These are phyloP conservation scores for Pipistrellus nathusii DNA, from an alignment of 2,797 vertebrate species.

Conservation along the genomic window DNA sequence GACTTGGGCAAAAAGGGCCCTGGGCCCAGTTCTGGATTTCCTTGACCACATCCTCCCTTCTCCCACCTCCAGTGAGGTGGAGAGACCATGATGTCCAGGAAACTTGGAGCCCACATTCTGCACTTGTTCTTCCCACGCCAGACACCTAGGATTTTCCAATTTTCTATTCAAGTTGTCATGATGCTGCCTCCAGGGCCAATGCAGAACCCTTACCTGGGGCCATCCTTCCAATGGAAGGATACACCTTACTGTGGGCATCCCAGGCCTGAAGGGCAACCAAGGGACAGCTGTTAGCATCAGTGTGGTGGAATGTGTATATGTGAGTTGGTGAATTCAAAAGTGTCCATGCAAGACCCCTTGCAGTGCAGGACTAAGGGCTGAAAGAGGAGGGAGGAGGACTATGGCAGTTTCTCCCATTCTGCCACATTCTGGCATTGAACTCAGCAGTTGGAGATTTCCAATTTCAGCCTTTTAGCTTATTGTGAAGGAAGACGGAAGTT, in stretches of 20 bases:
- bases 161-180: neutral
- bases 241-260: fast-evolving
- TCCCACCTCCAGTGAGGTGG: neutral
- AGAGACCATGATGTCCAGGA: neutral
- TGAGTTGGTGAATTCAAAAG: neutral
- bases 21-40: neutral
- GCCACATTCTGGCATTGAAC: neutral
- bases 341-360: neutral
- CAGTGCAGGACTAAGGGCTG: neutral
- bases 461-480: neutral
- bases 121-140: neutral
- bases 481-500: neutral
- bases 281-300: neutral
- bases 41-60: neutral
- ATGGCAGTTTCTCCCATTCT: neutral
- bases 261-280: neutral
- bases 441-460: neutral
- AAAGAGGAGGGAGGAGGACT: neutral
- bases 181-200: neutral
- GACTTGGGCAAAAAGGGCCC: neutral
- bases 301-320: neutral
- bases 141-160: neutral
- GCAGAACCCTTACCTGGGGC: neutral
- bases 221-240: neutral
- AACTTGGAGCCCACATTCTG: neutral